Conservation (phyloP, 2,113 vertebrate species). For the Vidua macroura region DNA sequence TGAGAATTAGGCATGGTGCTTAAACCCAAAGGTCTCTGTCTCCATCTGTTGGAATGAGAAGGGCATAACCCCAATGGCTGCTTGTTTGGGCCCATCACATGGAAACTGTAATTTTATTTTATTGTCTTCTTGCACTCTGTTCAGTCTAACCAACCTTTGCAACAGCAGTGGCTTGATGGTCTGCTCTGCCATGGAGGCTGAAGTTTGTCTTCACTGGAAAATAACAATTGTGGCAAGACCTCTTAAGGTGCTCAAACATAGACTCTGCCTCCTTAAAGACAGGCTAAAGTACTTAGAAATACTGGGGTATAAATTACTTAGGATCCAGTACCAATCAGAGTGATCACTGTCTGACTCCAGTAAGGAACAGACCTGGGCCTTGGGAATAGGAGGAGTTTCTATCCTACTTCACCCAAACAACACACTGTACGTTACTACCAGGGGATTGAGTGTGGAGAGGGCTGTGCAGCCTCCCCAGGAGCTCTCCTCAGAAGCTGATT, state of each 20-base stretch:
- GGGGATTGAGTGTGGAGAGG: background rate
- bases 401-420: background rate
- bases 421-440: fast-evolving
- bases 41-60: conserved; percentile 65
- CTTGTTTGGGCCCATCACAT: background rate
- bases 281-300: background rate
- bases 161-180: background rate
- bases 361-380: background rate
- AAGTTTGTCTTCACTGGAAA: background rate
- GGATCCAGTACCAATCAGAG: background rate
- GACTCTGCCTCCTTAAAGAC: background rate
- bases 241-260: background rate
- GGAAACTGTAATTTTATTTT: background rate
- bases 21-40: conserved; percentile 64
- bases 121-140: background rate
- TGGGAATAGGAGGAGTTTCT: background rate
- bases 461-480: background rate
- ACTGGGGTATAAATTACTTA: background rate
- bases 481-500: background rate
- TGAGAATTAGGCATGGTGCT: background rate
- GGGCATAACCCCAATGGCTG: conserved; percentile 44
- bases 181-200: background rate
- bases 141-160: background rate
- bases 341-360: background rate
- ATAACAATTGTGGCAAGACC: background rate